phyloP scores from a whole-genome alignment of 2,797 vertebrate species.

The Schizopygopsis malacanthus region DNA sequence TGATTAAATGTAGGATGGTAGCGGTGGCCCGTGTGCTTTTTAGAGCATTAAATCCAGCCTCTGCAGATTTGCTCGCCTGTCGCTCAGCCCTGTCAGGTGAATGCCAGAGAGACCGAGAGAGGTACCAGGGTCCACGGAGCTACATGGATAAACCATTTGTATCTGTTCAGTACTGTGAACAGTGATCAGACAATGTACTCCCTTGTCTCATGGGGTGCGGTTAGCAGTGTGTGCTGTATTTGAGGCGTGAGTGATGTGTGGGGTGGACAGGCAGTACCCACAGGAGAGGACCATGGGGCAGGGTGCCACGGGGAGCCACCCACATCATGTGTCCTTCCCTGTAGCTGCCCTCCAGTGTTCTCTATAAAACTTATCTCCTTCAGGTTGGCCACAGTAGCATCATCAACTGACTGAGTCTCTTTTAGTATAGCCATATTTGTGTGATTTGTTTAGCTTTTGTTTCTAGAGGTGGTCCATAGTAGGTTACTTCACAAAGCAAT shows the following conservation, averaged over 20 bases:
- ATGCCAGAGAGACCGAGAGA: slow-evolving; percentile 76
- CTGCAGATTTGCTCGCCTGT: slow-evolving; percentile 76
- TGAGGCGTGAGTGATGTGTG: slow-evolving; percentile 71
- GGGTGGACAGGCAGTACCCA: slow-evolving; percentile 71
- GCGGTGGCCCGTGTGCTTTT: slow-evolving; percentile 80
- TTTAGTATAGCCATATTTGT: slow-evolving; percentile 55
- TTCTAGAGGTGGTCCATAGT: background rate
- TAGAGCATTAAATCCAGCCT: slow-evolving; percentile 87
- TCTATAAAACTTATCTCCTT: slow-evolving; percentile 74
- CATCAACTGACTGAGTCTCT: slow-evolving; percentile 58
- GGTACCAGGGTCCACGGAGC: slow-evolving; percentile 72
- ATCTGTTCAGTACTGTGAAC: slow-evolving; percentile 71
- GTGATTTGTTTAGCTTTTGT: slow-evolving; percentile 8
- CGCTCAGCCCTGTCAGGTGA: slow-evolving; percentile 80
- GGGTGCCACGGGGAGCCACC: slow-evolving; percentile 50
- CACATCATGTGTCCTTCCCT: slow-evolving; percentile 50
- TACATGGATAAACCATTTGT: slow-evolving; percentile 91
- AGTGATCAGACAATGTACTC: slow-evolving; percentile 49
- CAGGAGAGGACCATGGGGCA: slow-evolving; percentile 71
- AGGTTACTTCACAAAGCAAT: background rate
- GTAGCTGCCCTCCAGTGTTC: slow-evolving; percentile 70
- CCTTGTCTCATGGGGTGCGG: slow-evolving; percentile 54
- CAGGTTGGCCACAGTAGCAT: slow-evolving; percentile 80
- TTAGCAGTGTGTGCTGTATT: slow-evolving; percentile 45
- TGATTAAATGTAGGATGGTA: slow-evolving; percentile 80